Conservation (phyloP, 2,113 vertebrate genomes). For the Chinchilla lanigera region DNA sequence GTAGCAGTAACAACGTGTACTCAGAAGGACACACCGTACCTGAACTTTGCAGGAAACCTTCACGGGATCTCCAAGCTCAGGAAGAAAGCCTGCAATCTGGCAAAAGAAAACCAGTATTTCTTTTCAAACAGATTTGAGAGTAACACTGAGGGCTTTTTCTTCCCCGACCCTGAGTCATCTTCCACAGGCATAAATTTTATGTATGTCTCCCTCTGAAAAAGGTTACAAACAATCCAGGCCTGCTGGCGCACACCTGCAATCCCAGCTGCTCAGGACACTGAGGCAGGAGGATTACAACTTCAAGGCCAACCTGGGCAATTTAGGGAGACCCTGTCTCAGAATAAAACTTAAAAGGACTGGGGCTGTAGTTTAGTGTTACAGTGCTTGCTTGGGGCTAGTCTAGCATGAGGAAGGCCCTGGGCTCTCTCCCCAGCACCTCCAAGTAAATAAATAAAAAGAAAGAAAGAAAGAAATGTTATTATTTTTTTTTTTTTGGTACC, state of each 20-base stretch:
- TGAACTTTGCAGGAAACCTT: constrained; percentile 93
- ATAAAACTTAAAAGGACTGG: background rate
- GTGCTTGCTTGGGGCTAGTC: background rate
- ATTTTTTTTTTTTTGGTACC: no score
- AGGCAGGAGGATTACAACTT: background rate
- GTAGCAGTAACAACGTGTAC: constrained; percentile 16
- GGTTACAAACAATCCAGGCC: background rate
- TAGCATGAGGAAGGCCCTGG: background rate
- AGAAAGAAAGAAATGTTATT: background rate
- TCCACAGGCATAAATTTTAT: constrained; percentile 25
- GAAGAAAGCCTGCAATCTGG: constrained; percentile 96
- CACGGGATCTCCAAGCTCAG: constrained; percentile 93
- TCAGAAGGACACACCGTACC: constrained; percentile 85
- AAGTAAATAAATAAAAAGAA: background rate
- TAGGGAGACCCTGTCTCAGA: background rate
- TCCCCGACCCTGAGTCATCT: background rate
- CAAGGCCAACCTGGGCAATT: background rate
- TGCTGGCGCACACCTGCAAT: background rate
- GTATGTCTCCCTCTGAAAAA: constrained; percentile 25
- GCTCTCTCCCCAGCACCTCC: background rate
- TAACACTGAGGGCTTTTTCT: constrained; percentile 32
- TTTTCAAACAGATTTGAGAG: background rate
- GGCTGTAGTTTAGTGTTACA: background rate
- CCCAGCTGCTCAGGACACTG: background rate
- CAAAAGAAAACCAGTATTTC: constrained; percentile 57